Base-by-base conservation (phyloP, 1,140 invertebrate genomes). In the Pentalonia nigronervosa region DNA sequence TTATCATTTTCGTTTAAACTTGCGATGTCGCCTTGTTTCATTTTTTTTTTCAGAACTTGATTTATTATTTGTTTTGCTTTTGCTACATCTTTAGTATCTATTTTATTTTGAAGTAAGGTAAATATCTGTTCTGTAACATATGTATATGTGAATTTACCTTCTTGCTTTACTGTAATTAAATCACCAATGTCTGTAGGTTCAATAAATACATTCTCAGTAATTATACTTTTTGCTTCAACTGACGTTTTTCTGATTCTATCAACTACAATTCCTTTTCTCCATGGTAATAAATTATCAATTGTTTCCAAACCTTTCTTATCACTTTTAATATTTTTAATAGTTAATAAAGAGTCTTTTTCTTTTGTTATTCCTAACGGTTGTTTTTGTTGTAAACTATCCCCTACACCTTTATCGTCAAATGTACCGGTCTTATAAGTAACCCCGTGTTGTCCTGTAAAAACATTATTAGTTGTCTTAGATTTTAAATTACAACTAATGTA, bases 61-160 rank as follows among this genome's bases (percentile, higher is more conserved):
- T 93, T 91, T 6, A 94, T 93, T 34, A 94, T 88, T 90, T 93
- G 47, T 89, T 94, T 94, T n/a, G 94, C 94, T 17, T 91, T 90
- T 91, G 86, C 76, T 48, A 53, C 25, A 53, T 93, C 91, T 84
- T 53, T 86, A 17, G 20, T 9, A 36, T 93, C 47, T 8, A 93
- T 86, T 36, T 83, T 47, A 41, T 93, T 93, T 56, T 93, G 11
- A 30, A 93, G 30, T 36, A 93, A 21, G 1, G 76, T 93, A 53
- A 93, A 93, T 86, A 93, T 93, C 8, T 93, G 47, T 84, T 93
- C 91, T 17, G 91, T 93, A 0, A 50, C 91, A 11, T 84, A 84
- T 48, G 76, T 84, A 25, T 93, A 83, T 50, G n/a, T 84, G 47
- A 86, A 53, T 25, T 3, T 86, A 4, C 48, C 81, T 50, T 93